Conservation (phyloP, 2,888 invertebrate species). For the Drosophila nr. perissopoda region DNA sequence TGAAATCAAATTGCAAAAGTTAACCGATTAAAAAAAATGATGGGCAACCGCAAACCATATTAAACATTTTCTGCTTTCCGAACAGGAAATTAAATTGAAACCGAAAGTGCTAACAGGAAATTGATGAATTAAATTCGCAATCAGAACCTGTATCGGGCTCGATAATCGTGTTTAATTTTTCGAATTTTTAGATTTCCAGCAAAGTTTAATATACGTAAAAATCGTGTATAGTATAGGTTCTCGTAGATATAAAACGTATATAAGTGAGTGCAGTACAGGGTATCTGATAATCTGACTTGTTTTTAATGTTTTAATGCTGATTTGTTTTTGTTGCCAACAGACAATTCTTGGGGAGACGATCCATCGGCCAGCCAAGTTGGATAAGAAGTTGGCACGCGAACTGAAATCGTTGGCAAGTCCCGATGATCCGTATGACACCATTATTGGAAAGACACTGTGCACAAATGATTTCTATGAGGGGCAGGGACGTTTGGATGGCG, state of each 20-base stretch:
- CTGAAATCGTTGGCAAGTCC: constrained; percentile 89
- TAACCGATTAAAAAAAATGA: background rate
- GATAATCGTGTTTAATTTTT: background rate
- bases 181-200: background rate
- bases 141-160: background rate
- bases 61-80: background rate
- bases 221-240: background rate
- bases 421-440: constrained; percentile 94
- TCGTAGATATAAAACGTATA: background rate
- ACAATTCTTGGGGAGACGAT: constrained; percentile 93
- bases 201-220: background rate
- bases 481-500: constrained; percentile 97
- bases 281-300: background rate
- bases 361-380: constrained; percentile 93
- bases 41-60: no score
- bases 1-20: background rate
- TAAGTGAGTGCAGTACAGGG: background rate
- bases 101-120: background rate
- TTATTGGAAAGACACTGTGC: constrained; percentile 97
- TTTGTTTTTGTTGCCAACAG: constrained; percentile 84
- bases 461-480: constrained; percentile 99
- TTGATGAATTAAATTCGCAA: background rate
- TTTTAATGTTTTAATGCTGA: background rate
- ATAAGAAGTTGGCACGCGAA: constrained; percentile 92
- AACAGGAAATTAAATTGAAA: background rate